These are phyloP conservation scores for Contarinia nasturtii DNA, from an alignment of 1,140 invertebrate genomes.

Conservation along the genomic window DNA sequence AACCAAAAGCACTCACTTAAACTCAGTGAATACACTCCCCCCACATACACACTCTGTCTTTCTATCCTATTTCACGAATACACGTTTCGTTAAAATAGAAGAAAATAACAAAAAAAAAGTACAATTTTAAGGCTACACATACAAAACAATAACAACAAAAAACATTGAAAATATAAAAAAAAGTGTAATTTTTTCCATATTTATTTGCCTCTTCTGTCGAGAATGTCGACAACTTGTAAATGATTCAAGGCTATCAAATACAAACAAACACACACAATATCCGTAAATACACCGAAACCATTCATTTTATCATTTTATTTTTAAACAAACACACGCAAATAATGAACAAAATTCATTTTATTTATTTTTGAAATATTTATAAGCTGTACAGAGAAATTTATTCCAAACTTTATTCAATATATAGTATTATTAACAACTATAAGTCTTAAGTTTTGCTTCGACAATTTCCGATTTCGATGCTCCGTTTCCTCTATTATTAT, in stretches of 20 bases:
- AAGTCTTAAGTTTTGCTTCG: too few species aligned
- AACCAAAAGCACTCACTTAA: background rate
- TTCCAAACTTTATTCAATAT: background rate
- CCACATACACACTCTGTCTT: slow-evolving; percentile 3
- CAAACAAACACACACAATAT: background rate
- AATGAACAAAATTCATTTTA: background rate
- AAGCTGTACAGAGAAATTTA: background rate
- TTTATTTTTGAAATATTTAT: too few species aligned
- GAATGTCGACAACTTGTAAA: background rate
- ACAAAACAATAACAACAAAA: background rate
- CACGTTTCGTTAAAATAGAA: slow-evolving; percentile 3
- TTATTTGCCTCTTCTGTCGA: background rate
- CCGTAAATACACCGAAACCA: background rate
- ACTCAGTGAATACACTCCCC: background rate
- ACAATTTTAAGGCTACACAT: background rate
- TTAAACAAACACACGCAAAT: background rate
- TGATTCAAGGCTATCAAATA: background rate
- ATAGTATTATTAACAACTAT: too few species aligned
- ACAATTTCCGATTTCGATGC: too few species aligned
- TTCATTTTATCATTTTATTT: slow-evolving; percentile 1
- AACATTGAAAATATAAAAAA: too few species aligned
- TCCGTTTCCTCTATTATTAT: too few species aligned
- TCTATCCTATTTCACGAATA: background rate
- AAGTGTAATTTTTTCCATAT: too few species aligned
- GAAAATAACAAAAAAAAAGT: slow-evolving; percentile 4